Evolutionary conservation across 2,888 invertebrate genomes (phyloP).

Genomic region (Tenthredo scrophulariae): DNA sequence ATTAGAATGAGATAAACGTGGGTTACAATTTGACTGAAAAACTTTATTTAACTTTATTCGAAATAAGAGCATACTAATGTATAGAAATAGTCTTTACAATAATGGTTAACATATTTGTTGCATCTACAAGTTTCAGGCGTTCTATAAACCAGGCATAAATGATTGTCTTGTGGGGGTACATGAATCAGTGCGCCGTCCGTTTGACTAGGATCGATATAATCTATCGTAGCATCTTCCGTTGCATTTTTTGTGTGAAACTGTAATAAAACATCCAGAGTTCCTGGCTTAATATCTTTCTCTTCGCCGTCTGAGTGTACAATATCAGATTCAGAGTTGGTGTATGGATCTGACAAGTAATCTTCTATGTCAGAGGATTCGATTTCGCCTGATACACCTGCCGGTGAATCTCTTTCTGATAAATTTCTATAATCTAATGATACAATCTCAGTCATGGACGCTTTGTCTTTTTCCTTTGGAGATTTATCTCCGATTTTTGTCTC

Average conservation of each 20-base stretch:
- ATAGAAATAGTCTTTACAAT: constrained; percentile 73
- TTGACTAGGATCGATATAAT: constrained; percentile 70
- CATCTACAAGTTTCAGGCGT: constrained; percentile 78
- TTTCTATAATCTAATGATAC: constrained; percentile 7
- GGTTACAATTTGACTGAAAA: neutral
- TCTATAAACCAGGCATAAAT: constrained; percentile 84
- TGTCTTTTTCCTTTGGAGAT: constrained; percentile 11
- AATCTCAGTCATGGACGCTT: neutral
- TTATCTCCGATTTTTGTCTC: neutral
- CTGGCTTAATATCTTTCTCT: constrained; percentile 51
- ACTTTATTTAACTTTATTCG: constrained; percentile 62
- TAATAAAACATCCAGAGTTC: constrained; percentile 72
- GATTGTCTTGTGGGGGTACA: constrained; percentile 84
- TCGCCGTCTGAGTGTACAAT: neutral
- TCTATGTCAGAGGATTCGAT: constrained; percentile 70
- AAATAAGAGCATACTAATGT: constrained; percentile 73
- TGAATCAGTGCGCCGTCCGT: constrained; percentile 80
- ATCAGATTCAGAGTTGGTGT: constrained; percentile 56
- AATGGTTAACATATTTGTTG: constrained; percentile 74
- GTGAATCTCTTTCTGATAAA: neutral
- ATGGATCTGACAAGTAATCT: constrained; percentile 69
- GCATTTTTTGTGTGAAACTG: constrained; percentile 71
- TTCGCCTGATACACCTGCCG: constrained; percentile 55
- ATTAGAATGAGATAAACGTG: neutral
- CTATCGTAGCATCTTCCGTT: constrained; percentile 65